Base-by-base conservation (phyloP, 2,888 invertebrate genomes). In the Chironomus tentans region DNA sequence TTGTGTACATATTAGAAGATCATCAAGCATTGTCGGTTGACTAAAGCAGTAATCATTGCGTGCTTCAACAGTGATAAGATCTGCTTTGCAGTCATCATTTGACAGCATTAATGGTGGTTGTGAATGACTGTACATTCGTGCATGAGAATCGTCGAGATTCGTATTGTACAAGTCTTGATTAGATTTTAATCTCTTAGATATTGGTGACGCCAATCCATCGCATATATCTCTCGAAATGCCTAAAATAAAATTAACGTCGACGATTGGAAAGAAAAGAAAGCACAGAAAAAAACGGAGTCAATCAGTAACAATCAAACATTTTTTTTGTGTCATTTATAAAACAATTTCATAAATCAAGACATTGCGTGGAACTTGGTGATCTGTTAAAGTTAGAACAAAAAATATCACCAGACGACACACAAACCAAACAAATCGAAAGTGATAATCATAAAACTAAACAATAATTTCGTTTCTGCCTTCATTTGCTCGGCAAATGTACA, bases 11-110 rank as follows among this genome's bases (percentile, higher is more conserved):
- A 94, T 85, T 80, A 95, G 85, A 81, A 96, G 86, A 85, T 95
- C 91, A 80, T 94, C 94, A 77, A 92, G 86, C 79, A 90, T 88
- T 50, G 90, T 90, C 1, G 97, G 96, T 83, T 97, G 97, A 46
- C 97, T 96, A 87, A 93, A 94, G 81, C 91, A 90, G 79, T 91
- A 87, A 78, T 86, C 86, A 79, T 85, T 86, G 82, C 88, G 86
- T 79, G 82, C 82, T 79, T 82, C 82, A 77, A 80, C 80, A 47
- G 82, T 81, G 77, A 80, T 82, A 73, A 82, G 82, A 80, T 82
- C 79, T 18, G 77, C 72, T 21, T 72, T 71, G 15, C 76, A 70
- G 5, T 77, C 77, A n/a, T 79, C 78, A 13, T 1, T 18, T 6
- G 15, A 6, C 10, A 65, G 74, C 71, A 65, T 77, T 81, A 84